Base-by-base conservation (phyloP, 2,113 vertebrate genomes). In the Zingel zingel region DNA sequence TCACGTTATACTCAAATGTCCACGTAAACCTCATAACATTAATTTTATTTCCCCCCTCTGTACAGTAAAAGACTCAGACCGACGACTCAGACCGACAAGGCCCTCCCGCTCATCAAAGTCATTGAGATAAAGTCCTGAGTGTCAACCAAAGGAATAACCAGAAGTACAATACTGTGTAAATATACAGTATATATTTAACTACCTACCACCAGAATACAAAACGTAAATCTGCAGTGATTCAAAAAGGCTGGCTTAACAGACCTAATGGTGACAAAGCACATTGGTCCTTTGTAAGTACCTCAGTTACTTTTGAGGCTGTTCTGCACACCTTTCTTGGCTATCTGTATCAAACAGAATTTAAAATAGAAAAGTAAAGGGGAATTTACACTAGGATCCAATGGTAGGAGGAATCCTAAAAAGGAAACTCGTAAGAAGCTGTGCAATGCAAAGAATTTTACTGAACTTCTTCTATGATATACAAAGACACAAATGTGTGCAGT, bases 31-130 rank as follows among this genome's bases (percentile, higher is more conserved):
- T 75, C 14, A 18, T 36, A 45, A 50, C 43, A 18, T 18, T 33
- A 0, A 2, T 63, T 57, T 27, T 27, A 19, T 71, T 62, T 25
- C 25, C 16, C 19, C 3, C 21, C n/a, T 72, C 21, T 64, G 61
- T 71, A 48, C 90, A 98, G 97, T 87, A 93, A 97, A 83, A 77
- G 94, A 30, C 90, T 96, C 74, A 91, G 89, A 21, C 92, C 96
- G 54, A 27, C 88, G 75, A 79, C 93, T 39, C 89, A 47, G 1
- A 86, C 91, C 85, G 94, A 90, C 58, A 97, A 97, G 89, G 91
- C 95, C 1, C 91, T 97, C 79, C 97, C 97, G 13, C 96, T 97
- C 88, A 98, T 98, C 77, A 96, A 97, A 87, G 96, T 98, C 78
- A 96, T 98, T 36, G 97, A 98, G 89, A 97, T 93, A 86, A 95